Percentiles rank a stretch among this genome's conserved stretches.
These are phyloP conservation scores for Procambarus virginalis DNA, from an alignment of 1,140 invertebrate genomes.

Conservation along the genomic window DNA sequence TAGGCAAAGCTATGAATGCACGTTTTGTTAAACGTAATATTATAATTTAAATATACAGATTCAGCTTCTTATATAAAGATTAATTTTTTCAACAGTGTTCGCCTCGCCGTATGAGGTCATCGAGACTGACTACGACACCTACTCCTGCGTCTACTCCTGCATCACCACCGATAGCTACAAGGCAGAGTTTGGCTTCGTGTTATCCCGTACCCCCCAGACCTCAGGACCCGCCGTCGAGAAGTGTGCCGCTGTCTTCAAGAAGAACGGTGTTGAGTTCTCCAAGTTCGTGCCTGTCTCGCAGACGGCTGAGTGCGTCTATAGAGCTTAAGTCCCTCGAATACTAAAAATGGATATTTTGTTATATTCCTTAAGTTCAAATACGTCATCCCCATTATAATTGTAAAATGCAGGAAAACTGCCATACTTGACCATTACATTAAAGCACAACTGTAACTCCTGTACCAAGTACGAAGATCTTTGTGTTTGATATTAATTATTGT, in stretches of 20 bases:
- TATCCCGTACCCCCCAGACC: conserved; percentile 11
- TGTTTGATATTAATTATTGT: too few relatives aligned
- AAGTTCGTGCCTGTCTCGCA: conserved; percentile 6
- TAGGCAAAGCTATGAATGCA: too few relatives aligned
- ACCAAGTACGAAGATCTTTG: too few relatives aligned
- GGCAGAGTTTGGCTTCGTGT: conserved; percentile 34
- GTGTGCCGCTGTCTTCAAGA: conserved; percentile 6
- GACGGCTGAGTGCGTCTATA: conserved; percentile 17
- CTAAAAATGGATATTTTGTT: too few relatives aligned
- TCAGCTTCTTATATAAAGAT: too few relatives aligned
- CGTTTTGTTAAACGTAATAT: too few relatives aligned
- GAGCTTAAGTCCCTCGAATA: not conserved
- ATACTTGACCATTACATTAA: too few relatives aligned
- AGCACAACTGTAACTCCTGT: too few relatives aligned
- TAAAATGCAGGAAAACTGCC: too few relatives aligned
- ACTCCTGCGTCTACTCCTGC: conserved; percentile 29
- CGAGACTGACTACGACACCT: conserved; percentile 29
- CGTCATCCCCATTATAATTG: too few relatives aligned
- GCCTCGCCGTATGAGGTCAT: conserved; percentile 9
- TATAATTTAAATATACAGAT: too few relatives aligned
- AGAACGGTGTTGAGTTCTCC: conserved; percentile 25
- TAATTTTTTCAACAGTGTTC: not conserved
- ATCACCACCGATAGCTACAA: conserved; percentile 10
- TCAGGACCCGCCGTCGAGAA: not conserved
- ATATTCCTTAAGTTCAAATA: too few relatives aligned